phyloP scores from a whole-genome alignment of 2,888 invertebrate species.

The Idaea straminata region DNA sequence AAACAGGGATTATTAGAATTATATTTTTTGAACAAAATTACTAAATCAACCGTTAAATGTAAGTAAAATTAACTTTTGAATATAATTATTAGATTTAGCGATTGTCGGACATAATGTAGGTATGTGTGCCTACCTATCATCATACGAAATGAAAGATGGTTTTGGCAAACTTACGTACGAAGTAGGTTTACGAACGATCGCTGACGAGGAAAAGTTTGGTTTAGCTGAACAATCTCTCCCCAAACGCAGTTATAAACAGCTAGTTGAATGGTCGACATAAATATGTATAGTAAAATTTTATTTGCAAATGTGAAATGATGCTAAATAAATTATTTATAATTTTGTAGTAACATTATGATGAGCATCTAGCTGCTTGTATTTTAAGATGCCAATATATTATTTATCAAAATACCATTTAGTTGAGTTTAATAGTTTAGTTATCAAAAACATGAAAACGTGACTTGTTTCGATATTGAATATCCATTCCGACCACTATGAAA shows the following conservation, averaged over 20 bases:
- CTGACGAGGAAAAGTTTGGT: not conserved
- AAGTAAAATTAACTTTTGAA: not conserved
- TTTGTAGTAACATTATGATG: not conserved
- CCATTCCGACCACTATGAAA: not conserved
- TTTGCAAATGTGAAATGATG: not conserved
- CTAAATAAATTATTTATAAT: not conserved
- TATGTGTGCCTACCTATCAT: not conserved
- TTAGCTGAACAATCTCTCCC: not conserved
- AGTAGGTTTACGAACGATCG: not conserved
- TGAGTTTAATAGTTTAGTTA: not conserved
- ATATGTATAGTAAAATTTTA: not conserved
- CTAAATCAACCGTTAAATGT: not conserved
- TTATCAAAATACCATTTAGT: not conserved
- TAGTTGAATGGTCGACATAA: not conserved
- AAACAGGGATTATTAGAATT: not conserved
- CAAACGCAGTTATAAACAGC: not conserved
- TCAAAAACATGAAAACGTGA: not conserved
- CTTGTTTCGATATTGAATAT: not conserved
- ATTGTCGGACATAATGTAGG: not conserved
- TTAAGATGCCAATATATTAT: not conserved
- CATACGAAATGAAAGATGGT: not conserved
- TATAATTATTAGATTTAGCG: not conserved
- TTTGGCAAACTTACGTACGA: not conserved
- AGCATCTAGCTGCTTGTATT: not conserved
- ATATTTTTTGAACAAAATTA: not conserved